Base-by-base conservation (phyloP, 2,113 vertebrate species). In the Bos indicus region DNA sequence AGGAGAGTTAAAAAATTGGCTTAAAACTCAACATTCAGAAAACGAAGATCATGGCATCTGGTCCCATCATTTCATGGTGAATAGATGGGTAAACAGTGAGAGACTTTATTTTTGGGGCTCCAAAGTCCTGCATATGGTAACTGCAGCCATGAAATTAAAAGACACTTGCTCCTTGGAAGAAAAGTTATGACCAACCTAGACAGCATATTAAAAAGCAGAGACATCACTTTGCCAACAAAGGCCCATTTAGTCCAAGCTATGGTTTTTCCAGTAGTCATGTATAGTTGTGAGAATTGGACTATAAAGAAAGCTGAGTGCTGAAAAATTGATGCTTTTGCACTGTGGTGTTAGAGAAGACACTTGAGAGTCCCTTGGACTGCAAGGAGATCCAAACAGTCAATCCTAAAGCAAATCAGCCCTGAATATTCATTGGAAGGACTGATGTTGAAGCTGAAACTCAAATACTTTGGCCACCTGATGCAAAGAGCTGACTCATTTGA, bases 81-180 rank as follows among this genome's bases (percentile, higher is more conserved):
- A 11, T 67, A 67, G 64, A 19, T 67, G 33, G 64, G 64, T 17
- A 67, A 67, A n/a, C 33, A 67, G 8, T 67, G 64, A 5, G 33
- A 67, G 33, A 67, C 17, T 21, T 67, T 67, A 67, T 67, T 36
- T 67, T 36, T 0, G 0, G 0, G 33, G 8, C 33, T 36, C 4
- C 64, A 36, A n/a, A 67, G 2, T 19, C 64, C 33, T n/a, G 62
- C 7, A 9, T n/a, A 23, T 71, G 64, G 64, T 71, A 21, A 36
- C 19, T 71, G 9, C 1, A 71, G n/a, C 17, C n/a, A 71, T 71
- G n/a, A 71, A 36, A 71, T 36, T 71, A 71, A 71, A 71, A 71
- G 64, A 36, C 4, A 11, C n/a, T 36, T 36, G 5, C 64, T 71
- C 19, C 64, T 71, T 71, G n/a, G 64, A 71, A 71, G n/a, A 21